Evolutionary conservation across 2,797 vertebrate genomes (phyloP), one percentile per base, ranked within the genome.

Genomic region (Sebastes miniatus): DNA sequence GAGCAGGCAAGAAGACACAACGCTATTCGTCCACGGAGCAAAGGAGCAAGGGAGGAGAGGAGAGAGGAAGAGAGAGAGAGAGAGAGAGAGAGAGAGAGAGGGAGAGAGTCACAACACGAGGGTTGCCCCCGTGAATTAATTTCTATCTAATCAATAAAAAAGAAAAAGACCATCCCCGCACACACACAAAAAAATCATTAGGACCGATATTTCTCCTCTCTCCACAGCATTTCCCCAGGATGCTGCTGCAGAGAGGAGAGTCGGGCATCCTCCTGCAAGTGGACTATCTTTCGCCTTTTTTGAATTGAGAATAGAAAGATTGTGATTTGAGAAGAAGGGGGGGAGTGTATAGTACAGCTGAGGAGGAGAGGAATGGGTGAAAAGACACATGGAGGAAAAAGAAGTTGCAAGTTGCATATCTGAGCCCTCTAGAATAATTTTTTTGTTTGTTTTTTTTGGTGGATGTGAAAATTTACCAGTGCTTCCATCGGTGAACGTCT

Each of bases 401-500:
- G 32, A 88, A 89, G 88, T 93, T 84, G 70, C 93, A 91, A 67
- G 68, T 85, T 73, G 93, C 95, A 94, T 92, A 95, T 93, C 92
- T 92, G 90, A 84, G 70, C 59, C 18, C 62, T 32, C 29, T 52
- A 69, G 2, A 67, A 83, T 73, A 22, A 61, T 63, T 58, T 58
- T 58, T 75, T 66, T 64, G 66, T 22, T 86, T 90, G 90, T 78
- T 62, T 59, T 58, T 50, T 67, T 62, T 88, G 84, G 79, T 88
- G 86, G 86, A 83, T 89, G 89, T 92, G 88, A 93, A 93, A 95
- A 95, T 95, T 97, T 96, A 97, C 96, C 96, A 95, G 96, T 93
- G 95, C 95, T 95, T 97, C 96, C 96, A 96, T 97, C 96, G 96
- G 94, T 95, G 96, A 96, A 96, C 94, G 96, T 96, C 96, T 96